Conservation (phyloP, 1,140 invertebrate species). For the Drosophila pandora region DNA sequence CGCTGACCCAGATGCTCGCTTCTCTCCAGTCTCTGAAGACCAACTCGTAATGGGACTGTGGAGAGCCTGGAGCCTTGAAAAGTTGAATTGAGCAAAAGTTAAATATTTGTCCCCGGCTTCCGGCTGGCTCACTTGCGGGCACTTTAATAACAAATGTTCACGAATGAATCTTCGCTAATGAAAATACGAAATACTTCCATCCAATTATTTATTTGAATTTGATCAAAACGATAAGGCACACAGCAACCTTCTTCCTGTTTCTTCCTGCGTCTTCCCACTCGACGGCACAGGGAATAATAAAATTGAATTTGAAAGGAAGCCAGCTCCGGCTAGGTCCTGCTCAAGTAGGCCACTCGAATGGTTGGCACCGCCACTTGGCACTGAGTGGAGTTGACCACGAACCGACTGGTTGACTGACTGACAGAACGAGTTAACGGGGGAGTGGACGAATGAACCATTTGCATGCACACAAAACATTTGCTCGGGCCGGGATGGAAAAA, state of each 20-base stretch:
- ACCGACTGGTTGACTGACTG: slow-evolving; percentile 18
- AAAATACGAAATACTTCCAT: background rate
- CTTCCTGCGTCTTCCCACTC: background rate
- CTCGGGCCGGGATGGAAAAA: slow-evolving; percentile 48
- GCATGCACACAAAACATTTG: slow-evolving; percentile 80
- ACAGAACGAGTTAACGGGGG: slow-evolving; percentile 21
- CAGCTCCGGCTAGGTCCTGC: slow-evolving; percentile 44
- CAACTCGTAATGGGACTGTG: too few species aligned
- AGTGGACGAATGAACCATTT: slow-evolving; percentile 58
- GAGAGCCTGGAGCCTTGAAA: background rate
- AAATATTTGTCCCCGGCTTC: too few species aligned
- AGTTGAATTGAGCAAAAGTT: background rate
- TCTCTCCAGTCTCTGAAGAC: background rate
- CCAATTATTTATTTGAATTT: background rate
- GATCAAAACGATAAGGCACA: background rate
- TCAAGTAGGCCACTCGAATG: slow-evolving; percentile 70
- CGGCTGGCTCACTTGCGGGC: background rate
- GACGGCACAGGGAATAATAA: background rate
- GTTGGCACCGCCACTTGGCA: slow-evolving; percentile 48
- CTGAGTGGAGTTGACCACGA: slow-evolving; percentile 69
- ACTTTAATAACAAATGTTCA: background rate
- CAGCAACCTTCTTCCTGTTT: slow-evolving; percentile 1
- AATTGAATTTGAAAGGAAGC: slow-evolving; percentile 61
- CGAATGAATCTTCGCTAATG: background rate
- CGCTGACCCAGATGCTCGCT: slow-evolving; percentile 44